A percentile compares a stretch with the other conserved stretches of the same genome.
Evolutionary conservation across 2,113 vertebrate species (phyloP).

Genomic region (Vidua macroura): DNA sequence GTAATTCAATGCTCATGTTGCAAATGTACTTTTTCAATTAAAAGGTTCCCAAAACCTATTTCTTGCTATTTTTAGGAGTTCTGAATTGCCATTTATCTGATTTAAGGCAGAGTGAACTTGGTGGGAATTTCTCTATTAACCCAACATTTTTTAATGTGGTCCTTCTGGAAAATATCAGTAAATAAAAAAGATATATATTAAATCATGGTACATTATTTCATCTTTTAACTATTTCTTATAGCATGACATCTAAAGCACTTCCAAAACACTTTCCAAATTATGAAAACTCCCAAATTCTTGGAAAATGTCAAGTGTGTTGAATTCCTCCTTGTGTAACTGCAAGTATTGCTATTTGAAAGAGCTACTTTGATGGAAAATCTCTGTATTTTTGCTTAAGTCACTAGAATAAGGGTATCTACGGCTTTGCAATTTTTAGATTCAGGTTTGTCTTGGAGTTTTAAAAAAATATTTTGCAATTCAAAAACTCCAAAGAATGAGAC

Average conservation of each 20-base stretch:
- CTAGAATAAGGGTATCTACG: background rate
- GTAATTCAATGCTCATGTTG: background rate
- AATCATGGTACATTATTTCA: background rate
- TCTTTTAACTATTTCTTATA: background rate
- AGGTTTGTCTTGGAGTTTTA: background rate
- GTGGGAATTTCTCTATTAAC: background rate
- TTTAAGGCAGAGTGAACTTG: background rate
- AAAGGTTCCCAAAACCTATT: background rate
- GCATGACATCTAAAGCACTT: background rate
- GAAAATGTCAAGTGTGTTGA: background rate
- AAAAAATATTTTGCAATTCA: background rate
- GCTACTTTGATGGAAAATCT: background rate
- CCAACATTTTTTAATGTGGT: background rate
- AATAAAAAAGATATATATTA: background rate
- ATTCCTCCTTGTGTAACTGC: background rate
- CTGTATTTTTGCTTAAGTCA: background rate
- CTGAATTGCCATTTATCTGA: background rate
- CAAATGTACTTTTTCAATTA: background rate
- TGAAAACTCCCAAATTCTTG: slow-evolving; percentile 3
- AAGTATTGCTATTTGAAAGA: background rate
- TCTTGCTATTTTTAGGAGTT: background rate
- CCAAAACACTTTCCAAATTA: background rate
- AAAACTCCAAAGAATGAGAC: background rate
- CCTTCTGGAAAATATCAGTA: background rate
- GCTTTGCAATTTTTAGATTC: background rate